Evolutionary conservation across 2,797 vertebrate species (phyloP).

Genomic region (Cossypha polioptera): DNA sequence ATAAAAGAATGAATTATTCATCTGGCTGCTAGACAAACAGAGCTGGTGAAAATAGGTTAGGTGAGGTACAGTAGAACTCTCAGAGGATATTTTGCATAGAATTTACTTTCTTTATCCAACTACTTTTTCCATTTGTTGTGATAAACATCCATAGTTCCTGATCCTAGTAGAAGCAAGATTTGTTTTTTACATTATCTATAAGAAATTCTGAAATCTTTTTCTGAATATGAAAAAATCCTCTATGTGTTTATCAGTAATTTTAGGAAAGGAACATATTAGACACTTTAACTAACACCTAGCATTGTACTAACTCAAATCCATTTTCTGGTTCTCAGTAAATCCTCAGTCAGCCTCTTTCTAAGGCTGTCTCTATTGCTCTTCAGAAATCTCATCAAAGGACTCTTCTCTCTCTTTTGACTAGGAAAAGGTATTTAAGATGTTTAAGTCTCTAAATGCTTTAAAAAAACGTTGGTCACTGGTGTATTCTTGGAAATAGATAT

Average conservation of each 20-base stretch:
- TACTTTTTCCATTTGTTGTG: background rate
- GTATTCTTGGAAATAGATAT: background rate
- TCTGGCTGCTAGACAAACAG: background rate
- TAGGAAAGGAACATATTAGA: background rate
- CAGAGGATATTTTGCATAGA: background rate
- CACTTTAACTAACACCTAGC: background rate
- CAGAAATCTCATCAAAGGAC: background rate
- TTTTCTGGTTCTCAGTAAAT: background rate
- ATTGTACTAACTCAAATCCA: background rate
- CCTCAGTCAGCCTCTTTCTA: background rate
- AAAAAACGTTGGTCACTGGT: background rate
- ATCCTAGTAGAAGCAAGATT: background rate
- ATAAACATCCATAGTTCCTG: background rate
- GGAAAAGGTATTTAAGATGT: background rate
- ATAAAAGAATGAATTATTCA: background rate
- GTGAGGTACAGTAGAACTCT: background rate
- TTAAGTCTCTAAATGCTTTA: constrained; percentile 4
- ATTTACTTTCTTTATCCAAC: background rate
- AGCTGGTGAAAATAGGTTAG: background rate
- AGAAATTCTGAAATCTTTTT: background rate
- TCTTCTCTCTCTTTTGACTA: background rate
- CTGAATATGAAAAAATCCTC: background rate
- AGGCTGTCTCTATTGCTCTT: background rate
- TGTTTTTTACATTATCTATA: background rate
- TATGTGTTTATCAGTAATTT: background rate